These are phyloP conservation scores for Catocala fraxini DNA, from an alignment of 2,888 invertebrate genomes.

Conservation along the genomic window DNA sequence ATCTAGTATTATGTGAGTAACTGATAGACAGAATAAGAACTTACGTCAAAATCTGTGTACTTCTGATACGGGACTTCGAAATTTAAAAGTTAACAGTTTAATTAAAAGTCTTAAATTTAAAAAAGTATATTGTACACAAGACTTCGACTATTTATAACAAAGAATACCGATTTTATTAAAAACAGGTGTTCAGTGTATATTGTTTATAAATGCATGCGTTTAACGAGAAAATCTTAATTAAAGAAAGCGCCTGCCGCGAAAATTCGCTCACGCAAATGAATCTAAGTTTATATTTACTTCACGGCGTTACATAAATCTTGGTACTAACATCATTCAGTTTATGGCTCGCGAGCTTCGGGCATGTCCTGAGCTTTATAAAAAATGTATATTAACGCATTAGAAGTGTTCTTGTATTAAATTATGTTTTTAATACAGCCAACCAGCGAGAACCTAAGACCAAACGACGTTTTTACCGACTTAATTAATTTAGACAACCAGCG, in stretches of 20 bases:
- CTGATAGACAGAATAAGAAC: background rate
- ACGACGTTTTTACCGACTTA: constrained; percentile 33
- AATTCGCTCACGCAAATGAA: constrained; percentile 14
- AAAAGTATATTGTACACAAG: constrained; percentile 16
- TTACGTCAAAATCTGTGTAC: background rate
- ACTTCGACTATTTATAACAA: constrained; percentile 12
- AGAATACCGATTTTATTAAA: constrained; percentile 9
- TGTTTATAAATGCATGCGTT: constrained; percentile 37
- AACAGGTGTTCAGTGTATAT: constrained; percentile 28
- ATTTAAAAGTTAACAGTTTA: too few species aligned
- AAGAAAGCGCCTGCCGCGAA: constrained; percentile 18
- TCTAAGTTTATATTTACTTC: constrained; percentile 11
- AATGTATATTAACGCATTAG: background rate
- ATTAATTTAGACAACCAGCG: constrained; percentile 31
- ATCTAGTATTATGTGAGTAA: too few species aligned
- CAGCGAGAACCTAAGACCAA: constrained; percentile 18
- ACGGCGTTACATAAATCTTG: constrained; percentile 8
- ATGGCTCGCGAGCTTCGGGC: background rate
- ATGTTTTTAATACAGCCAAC: constrained; percentile 4
- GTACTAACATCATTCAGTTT: constrained; percentile 25
- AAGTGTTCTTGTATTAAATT: background rate
- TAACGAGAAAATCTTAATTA: constrained; percentile 12
- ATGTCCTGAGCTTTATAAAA: background rate
- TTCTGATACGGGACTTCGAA: too few species aligned
- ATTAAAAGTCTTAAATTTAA: too few species aligned